phyloP scores from a whole-genome alignment of 2,113 vertebrate species.

The Procavia capensis region DNA sequence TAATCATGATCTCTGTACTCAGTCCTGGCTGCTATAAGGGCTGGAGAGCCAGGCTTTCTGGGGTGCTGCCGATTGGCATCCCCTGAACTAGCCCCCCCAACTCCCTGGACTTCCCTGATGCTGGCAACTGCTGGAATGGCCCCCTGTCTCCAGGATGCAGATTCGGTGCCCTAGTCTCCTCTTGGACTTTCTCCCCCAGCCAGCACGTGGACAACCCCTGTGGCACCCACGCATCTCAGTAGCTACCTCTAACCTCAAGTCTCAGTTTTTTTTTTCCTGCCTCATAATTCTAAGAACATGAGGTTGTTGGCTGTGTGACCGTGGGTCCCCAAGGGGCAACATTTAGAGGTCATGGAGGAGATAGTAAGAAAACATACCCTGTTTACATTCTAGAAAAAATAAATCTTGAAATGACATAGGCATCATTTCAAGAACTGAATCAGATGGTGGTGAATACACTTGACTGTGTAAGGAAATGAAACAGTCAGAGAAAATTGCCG shows the following conservation, averaged over 20 bases:
- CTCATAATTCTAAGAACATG: not conserved
- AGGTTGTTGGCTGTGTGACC: not conserved
- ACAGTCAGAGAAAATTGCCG: not conserved
- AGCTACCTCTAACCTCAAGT: not conserved
- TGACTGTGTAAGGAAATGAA: not conserved
- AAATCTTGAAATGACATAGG: not conserved
- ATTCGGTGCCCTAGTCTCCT: not conserved
- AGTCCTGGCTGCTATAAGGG: not conserved
- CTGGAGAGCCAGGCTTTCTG: not conserved
- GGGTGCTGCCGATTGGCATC: not conserved
- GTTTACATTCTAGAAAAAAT: not conserved
- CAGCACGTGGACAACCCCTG: not conserved
- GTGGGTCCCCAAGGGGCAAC: not conserved
- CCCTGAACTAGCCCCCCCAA: not conserved
- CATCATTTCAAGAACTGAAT: not conserved
- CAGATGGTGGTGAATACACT: not conserved
- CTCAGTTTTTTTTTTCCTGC: not conserved
- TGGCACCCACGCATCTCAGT: not conserved
- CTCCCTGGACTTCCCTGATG: not conserved
- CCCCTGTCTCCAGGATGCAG: constrained; percentile 21
- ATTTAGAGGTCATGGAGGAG: not conserved
- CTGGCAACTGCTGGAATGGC: not conserved
- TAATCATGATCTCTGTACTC: not conserved
- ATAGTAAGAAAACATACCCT: not conserved
- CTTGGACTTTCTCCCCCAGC: not conserved